Base-by-base conservation (phyloP, 1,140 invertebrate genomes). In the Drosophila jambulina region DNA sequence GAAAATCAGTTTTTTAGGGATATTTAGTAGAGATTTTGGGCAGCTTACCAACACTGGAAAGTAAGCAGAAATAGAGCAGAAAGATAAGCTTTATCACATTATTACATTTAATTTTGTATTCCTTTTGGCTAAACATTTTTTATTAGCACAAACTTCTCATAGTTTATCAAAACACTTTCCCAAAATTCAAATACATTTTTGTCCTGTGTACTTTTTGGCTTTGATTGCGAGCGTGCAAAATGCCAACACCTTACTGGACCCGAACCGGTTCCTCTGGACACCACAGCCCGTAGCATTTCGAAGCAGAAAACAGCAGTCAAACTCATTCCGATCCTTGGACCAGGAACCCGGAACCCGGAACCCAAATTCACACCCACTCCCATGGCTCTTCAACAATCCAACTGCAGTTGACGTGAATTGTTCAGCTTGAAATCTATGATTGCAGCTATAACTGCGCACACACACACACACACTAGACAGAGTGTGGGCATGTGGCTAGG, bases 381-480 rank as follows among this genome's bases (percentile, higher is more conserved):
- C 72, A 49, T 34, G 21, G 54, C 56, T 77, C 61, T 77, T 61
- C 64, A 77, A 54, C 53, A 69, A 75, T 60, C 36, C 74, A 68
- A 79, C 80, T 87, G 84, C 84, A 88, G 74, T 87, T 87, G 84
- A 87, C 84, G 70, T 87, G 80, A 87, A 84, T 87, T 88, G 84
- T 87, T 84, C 84, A 76, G 82, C 74, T 81, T 80, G 84, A 87
- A 87, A 87, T 87, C 84, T 87, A 87, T 84, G 84, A 87, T 87
- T 87, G 84, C 84, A 80, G 84, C 85, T 80, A 87, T 87, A 88
- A 80, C 84, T 81, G 84, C 38, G 60, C 67, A 67, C 43, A 54
- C 56, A 76, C 42, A 46, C 56, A 77, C 57, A 72, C 36, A 48
- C 46, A 46, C 46, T 45, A 42, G 61, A 63, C 46, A 48, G 46